These are phyloP conservation scores for Monodelphis domestica DNA, from an alignment of 2,797 vertebrate genomes.

Conservation along the genomic window DNA sequence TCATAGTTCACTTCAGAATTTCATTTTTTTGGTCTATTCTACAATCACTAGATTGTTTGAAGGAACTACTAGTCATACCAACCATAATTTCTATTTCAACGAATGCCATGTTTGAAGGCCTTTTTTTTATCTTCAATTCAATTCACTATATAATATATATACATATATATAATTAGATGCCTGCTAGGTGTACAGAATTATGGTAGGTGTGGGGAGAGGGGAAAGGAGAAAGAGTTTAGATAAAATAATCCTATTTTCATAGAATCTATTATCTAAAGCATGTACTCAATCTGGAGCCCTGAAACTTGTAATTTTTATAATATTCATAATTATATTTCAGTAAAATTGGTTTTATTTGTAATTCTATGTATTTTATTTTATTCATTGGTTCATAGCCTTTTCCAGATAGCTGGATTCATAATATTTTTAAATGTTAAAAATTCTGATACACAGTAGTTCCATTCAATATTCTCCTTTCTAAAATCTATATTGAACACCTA, in stretches of 20 bases:
- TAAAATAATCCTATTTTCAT: neutral
- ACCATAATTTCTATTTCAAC: conserved; percentile 24
- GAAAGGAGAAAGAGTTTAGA: neutral
- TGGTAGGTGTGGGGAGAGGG: neutral
- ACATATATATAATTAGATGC: neutral
- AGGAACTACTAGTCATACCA: neutral
- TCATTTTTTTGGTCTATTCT: conserved; percentile 2
- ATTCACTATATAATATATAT: neutral
- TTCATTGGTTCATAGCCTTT: neutral
- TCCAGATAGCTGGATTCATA: neutral
- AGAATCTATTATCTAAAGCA: neutral
- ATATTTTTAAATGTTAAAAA: neutral
- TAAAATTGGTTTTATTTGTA: neutral
- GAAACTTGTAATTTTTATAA: neutral
- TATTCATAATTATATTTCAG: neutral
- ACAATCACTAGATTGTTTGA: neutral
- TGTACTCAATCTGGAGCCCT: neutral
- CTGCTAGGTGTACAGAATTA: neutral
- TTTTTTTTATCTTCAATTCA: neutral
- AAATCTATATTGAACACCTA: neutral
- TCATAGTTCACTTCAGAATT: conserved; percentile 44
- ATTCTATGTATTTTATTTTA: neutral
- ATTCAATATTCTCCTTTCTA: neutral
- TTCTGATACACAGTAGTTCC: neutral
- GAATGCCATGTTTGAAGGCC: neutral